Evolutionary conservation across 2,888 invertebrate species (phyloP), one percentile per base, ranked within the genome.

Genomic region (Pherbina coryleti): DNA sequence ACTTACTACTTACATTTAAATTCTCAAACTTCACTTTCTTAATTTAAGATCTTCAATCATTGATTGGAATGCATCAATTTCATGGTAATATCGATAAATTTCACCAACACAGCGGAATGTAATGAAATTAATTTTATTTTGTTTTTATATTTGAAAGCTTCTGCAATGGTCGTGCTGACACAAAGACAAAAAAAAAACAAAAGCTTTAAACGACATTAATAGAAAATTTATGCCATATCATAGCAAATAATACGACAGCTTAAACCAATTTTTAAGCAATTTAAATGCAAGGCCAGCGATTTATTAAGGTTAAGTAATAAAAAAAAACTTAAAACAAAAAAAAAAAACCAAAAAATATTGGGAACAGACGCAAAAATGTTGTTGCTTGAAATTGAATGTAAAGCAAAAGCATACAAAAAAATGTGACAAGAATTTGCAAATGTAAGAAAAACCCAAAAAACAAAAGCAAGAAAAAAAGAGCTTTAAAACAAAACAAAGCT

Each of bases 341-440:
- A 49, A 22, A 11, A 19, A 19, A 25, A 66, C 37, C 9, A 25
- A 44, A 37, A 44, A 44, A 67, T 44, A 67, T 44, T 67, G 67
- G 19, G 67, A 67, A 22, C 44, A 31, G 78, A 66, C 19, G 34
- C 51, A 73, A 79, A 73, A 79, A n/a, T 62, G 71, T 31, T 28
- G 31, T 17, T 28, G 19, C 19, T 66, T 25, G 19, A 37, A 37
- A 34, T 37, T 66, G n/a, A 66, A 34, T 22, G 14, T 49, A 69
- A 22, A 76, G 67, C 75, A 79, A 83, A 84, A 78, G 77, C 80
- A 81, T 80, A 80, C 82, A 84, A 81, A 84, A 71, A 78, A 79
- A 76, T 85, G 87, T 86, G 86, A 86, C 86, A 86, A 85, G 87
- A 86, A 86, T 87, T 87, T 85, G 86, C 87, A 86, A 86, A 86